Percentiles rank a stretch among this genome's conserved stretches.
Evolutionary conservation across 1,140 invertebrate species (phyloP).

Genomic region (Drosophila kohkoa): DNA sequence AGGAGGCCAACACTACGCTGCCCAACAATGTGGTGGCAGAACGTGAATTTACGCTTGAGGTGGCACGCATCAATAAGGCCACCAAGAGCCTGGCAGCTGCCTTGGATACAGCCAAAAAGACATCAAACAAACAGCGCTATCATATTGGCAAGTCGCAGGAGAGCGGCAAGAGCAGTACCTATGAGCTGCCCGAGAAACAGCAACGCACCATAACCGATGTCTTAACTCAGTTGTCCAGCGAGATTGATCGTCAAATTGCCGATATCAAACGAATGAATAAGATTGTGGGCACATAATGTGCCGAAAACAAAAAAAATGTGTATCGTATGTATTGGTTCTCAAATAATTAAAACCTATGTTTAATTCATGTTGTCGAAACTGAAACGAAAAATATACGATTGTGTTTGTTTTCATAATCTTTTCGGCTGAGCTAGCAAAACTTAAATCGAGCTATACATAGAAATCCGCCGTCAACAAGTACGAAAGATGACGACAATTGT

Average conservation of each 20-base stretch:
- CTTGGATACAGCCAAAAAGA: conserved; percentile 64
- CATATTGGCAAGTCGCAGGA: conserved; percentile 74
- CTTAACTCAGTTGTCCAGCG: conserved; percentile 64
- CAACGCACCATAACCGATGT: conserved; percentile 78
- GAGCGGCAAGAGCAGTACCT: conserved; percentile 48
- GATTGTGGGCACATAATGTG: conserved; percentile 62
- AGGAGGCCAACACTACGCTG: conserved; percentile 62
- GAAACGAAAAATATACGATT: background rate
- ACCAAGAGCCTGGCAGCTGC: conserved; percentile 61
- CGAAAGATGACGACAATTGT: conserved; percentile 1
- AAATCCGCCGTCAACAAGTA: conserved; percentile 1
- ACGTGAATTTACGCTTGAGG: conserved; percentile 68
- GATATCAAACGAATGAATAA: conserved; percentile 82
- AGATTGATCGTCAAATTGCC: conserved; percentile 76
- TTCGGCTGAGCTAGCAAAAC: background rate
- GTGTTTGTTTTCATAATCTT: conserved; percentile 8
- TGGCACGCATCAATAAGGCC: conserved; percentile 63
- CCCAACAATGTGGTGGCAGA: conserved; percentile 71
- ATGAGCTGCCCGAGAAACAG: conserved; percentile 78
- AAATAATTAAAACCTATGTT: conserved; percentile 12
- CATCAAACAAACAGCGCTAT: conserved; percentile 75
- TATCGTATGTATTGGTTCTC: conserved; percentile 13
- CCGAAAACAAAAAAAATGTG: too few species aligned
- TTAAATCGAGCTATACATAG: background rate
- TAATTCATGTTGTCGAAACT: background rate